A percentile compares a stretch with the other conserved stretches of the same genome.
phyloP scores from a whole-genome alignment of 2,888 invertebrate genomes.

The Scaptomyza tumidula region DNA sequence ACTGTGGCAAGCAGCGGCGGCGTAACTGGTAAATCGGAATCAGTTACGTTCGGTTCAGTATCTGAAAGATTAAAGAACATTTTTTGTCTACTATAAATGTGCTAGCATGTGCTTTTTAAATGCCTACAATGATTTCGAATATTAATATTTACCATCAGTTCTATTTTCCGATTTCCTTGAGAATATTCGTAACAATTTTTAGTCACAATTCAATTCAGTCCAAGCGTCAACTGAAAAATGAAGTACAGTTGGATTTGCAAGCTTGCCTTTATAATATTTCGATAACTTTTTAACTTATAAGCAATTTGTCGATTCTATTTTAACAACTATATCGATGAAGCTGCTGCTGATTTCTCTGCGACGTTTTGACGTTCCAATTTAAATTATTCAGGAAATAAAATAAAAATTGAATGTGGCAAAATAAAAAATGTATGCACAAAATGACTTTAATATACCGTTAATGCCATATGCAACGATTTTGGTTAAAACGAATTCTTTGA shows the following conservation, averaged over 20 bases:
- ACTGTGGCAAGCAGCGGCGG: constrained; percentile 36
- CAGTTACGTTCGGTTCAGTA: background rate
- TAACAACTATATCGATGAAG: too few relatives aligned
- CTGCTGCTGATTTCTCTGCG: too few relatives aligned
- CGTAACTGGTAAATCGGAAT: constrained; percentile 16
- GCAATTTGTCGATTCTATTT: too few relatives aligned
- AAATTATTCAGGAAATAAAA: too few relatives aligned
- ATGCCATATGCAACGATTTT: too few relatives aligned
- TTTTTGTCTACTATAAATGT: constrained; percentile 19
- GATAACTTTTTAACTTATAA: background rate
- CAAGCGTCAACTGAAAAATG: background rate
- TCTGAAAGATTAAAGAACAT: constrained; percentile 34
- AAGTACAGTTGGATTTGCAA: too few relatives aligned
- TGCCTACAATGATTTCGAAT: background rate
- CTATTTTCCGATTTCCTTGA: background rate
- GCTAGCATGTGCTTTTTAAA: constrained; percentile 10
- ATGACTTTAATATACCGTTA: too few relatives aligned
- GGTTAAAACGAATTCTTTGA: too few relatives aligned
- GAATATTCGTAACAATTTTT: background rate
- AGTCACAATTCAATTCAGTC: background rate
- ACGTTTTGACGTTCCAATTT: too few relatives aligned
- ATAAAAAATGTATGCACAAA: too few relatives aligned
- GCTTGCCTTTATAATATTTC: background rate
- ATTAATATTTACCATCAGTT: constrained; percentile 14
- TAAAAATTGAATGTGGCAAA: too few relatives aligned